phyloP scores from a whole-genome alignment of 2,888 invertebrate species.

The Boloria euphrosyne region DNA sequence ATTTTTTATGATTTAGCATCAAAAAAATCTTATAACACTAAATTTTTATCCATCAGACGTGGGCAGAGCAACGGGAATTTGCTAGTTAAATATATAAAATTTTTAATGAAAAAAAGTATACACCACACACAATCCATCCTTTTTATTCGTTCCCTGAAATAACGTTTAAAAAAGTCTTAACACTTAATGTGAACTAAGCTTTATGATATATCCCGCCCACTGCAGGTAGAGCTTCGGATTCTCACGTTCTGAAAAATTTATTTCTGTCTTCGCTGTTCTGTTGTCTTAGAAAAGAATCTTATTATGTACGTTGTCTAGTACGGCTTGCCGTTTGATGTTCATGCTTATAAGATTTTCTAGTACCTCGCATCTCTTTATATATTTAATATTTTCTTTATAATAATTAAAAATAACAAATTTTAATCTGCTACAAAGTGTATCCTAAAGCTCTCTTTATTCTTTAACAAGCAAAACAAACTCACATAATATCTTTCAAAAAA shows the following conservation, averaged over 20 bases:
- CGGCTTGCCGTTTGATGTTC: constrained; percentile 32
- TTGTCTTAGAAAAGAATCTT: constrained; percentile 37
- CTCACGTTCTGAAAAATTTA: constrained; percentile 40
- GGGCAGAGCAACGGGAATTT: no score
- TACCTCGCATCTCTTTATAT: neutral
- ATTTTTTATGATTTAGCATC: no score
- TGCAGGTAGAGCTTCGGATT: constrained; percentile 36
- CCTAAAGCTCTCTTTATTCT: no score
- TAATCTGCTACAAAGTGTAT: no score
- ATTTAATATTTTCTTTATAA: neutral
- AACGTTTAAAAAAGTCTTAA: neutral
- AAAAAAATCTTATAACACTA: no score
- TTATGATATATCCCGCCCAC: constrained; percentile 31
- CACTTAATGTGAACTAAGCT: constrained; percentile 17
- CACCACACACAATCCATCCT: neutral
- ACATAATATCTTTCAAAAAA: no score
- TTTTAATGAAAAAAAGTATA: no score
- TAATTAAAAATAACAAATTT: neutral
- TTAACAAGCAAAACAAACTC: no score
- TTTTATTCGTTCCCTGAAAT: neutral
- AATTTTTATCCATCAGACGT: no score
- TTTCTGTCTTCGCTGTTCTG: constrained; percentile 38
- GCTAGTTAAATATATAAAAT: no score
- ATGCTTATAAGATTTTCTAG: constrained; percentile 16
- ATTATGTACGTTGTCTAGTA: constrained; percentile 34